Conservation (phyloP, 2,113 vertebrate species). For the Lathamus discolor region DNA sequence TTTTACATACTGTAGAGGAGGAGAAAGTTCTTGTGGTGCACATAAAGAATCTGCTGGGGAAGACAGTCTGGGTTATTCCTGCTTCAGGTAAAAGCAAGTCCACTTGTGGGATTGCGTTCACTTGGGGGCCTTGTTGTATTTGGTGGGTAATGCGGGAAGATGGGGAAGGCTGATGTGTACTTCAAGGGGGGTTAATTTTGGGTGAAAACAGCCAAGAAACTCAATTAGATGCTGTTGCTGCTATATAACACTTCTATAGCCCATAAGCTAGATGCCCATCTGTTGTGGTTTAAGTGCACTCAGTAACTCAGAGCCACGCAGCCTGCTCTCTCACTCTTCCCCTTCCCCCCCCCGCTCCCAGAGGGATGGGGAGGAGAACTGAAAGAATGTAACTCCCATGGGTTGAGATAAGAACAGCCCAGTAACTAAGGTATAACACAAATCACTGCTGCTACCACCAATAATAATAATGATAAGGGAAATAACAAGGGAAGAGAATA, state of each 20-base stretch:
- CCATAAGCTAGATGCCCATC: neutral
- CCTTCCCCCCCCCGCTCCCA: too few relatives aligned
- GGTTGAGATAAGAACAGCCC: too few relatives aligned
- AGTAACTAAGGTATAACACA: too few relatives aligned
- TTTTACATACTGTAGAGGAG: neutral
- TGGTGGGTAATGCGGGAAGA: neutral
- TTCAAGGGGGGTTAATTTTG: neutral
- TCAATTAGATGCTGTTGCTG: neutral
- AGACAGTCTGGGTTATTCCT: neutral
- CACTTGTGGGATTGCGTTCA: neutral
- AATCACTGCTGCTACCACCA: too few relatives aligned
- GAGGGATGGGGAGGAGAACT: too few relatives aligned
- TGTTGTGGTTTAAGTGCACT: too few relatives aligned
- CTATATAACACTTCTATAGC: neutral
- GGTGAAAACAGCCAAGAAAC: neutral
- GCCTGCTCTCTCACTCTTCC: too few relatives aligned
- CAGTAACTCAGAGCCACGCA: too few relatives aligned
- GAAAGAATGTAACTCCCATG: too few relatives aligned
- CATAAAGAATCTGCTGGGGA: neutral
- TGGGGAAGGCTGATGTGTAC: neutral
- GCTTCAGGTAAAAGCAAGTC: neutral
- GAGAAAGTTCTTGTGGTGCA: neutral
- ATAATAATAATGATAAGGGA: too few relatives aligned
- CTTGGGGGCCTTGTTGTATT: neutral
- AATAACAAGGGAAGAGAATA: too few relatives aligned